These are phyloP conservation scores for Lasioglossum leucozonium DNA, from an alignment of 2,888 invertebrate genomes.

Conservation along the genomic window DNA sequence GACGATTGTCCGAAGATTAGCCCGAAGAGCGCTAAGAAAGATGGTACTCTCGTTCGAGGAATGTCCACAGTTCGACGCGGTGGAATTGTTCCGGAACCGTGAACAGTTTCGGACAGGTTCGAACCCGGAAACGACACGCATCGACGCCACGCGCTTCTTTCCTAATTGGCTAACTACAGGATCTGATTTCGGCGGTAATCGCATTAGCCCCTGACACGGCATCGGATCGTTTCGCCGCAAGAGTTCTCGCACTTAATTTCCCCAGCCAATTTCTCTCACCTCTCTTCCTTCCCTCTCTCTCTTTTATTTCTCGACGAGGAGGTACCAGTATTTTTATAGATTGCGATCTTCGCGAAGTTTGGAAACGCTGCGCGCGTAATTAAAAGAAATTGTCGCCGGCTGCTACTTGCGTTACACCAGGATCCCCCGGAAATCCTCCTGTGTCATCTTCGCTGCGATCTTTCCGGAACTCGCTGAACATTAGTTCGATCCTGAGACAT, in stretches of 20 bases:
- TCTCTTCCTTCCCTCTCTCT: constrained; percentile 19
- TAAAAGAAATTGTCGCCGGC: constrained; percentile 40
- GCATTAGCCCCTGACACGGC: constrained; percentile 79
- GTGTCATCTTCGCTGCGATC: not conserved
- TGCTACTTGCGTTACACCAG: not conserved
- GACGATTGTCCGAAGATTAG: no score
- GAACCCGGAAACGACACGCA: constrained; percentile 62
- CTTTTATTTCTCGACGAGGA: no score
- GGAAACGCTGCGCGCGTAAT: constrained; percentile 42
- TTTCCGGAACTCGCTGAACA: not conserved
- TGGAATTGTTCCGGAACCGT: not conserved
- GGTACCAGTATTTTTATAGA: constrained; percentile 61
- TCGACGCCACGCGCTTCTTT: constrained; percentile 67
- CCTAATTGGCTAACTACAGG: constrained; percentile 80
- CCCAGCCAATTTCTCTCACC: constrained; percentile 59
- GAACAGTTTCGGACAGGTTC: constrained; percentile 2
- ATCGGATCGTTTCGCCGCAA: constrained; percentile 73
- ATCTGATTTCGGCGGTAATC: constrained; percentile 80
- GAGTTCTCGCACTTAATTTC: constrained; percentile 72
- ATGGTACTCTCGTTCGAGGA: no score
- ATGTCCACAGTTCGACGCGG: not conserved
- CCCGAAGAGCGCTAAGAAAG: no score
- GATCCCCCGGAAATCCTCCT: not conserved
- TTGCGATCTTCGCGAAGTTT: constrained; percentile 54
- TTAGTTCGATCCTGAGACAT: not conserved